A percentile compares a stretch with the other conserved stretches of the same genome.
phyloP scores from a whole-genome alignment of 2,888 invertebrate genomes.

The Clanis bilineata region DNA sequence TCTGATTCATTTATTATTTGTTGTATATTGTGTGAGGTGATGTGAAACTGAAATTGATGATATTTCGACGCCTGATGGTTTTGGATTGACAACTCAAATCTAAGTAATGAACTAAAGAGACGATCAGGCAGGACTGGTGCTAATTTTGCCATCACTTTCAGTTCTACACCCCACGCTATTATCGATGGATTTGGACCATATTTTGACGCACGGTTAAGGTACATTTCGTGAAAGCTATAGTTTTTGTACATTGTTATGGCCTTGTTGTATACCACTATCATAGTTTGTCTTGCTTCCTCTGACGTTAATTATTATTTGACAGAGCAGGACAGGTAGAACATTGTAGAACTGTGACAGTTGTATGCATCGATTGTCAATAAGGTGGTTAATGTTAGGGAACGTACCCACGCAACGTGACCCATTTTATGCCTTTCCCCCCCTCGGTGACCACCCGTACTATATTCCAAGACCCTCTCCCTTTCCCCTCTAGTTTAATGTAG shows the following conservation, averaged over 20 bases:
- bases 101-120: not conserved
- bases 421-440: too few relatives aligned
- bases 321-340: too few relatives aligned
- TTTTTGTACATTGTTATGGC: constrained; percentile 9
- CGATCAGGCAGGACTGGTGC: constrained; percentile 12
- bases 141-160: constrained; percentile 5
- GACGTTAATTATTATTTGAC: too few relatives aligned
- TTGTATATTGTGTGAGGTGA: not conserved
- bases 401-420: too few relatives aligned
- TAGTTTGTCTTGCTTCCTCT: too few relatives aligned
- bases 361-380: too few relatives aligned
- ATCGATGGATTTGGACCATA: not conserved
- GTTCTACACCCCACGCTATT: constrained; percentile 2
- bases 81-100: not conserved
- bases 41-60: constrained; percentile 1
- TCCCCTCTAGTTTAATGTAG: too few relatives aligned
- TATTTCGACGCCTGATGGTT: constrained; percentile 8
- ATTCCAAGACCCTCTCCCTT: too few relatives aligned
- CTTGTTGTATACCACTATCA: too few relatives aligned
- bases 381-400: too few relatives aligned
- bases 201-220: not conserved
- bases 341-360: too few relatives aligned
- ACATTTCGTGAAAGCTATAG: constrained; percentile 11
- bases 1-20: constrained; percentile 9
- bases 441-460: too few relatives aligned